These are phyloP conservation scores for Leucophenga varia DNA, from an alignment of 1,140 invertebrate species.

Conservation along the genomic window DNA sequence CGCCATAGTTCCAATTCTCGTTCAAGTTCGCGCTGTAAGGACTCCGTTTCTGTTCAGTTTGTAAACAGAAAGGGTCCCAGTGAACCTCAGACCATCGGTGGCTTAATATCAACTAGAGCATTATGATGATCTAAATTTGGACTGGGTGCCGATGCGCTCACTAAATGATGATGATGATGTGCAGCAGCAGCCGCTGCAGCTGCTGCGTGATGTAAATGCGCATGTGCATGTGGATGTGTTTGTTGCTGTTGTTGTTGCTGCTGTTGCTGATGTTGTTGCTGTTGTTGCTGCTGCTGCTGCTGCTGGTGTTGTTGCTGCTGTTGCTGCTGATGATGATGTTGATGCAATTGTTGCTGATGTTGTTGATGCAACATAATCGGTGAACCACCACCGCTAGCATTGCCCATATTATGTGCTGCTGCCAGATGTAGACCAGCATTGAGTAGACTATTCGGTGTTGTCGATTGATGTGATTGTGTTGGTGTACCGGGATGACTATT, in stretches of 20 bases:
- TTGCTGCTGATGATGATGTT: conserved; percentile 31
- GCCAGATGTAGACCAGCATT: conserved; percentile 45
- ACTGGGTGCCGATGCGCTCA: conserved; percentile 35
- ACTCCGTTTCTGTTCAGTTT: conserved; percentile 43
- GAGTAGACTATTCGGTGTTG: conserved; percentile 38
- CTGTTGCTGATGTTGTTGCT: conserved; percentile 31
- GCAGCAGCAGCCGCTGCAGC: too few species aligned
- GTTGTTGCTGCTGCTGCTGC: conserved; percentile 27
- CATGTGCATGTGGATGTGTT: conserved; percentile 39
- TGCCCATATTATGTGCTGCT: conserved; percentile 52
- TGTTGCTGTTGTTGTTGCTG: conserved; percentile 42
- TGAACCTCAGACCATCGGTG: conserved; percentile 56
- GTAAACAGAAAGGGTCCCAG: conserved; percentile 54
- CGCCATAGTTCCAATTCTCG: conserved; percentile 1
- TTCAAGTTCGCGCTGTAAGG: conserved; percentile 16
- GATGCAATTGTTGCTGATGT: conserved; percentile 35
- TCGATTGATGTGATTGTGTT: conserved; percentile 45
- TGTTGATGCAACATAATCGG: conserved; percentile 54
- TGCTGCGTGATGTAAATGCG: conserved; percentile 41
- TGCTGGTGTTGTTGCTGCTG: conserved; percentile 22
- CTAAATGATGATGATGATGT: conserved; percentile 47
- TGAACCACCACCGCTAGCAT: conserved; percentile 49
- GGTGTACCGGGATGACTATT: conserved; percentile 57
- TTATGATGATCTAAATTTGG: conserved; percentile 43
- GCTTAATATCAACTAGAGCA: conserved; percentile 49